Percentiles rank a stretch among this genome's conserved stretches.
Conservation (phyloP, 2,888 invertebrate genomes). For the Archips crataeganus region DNA sequence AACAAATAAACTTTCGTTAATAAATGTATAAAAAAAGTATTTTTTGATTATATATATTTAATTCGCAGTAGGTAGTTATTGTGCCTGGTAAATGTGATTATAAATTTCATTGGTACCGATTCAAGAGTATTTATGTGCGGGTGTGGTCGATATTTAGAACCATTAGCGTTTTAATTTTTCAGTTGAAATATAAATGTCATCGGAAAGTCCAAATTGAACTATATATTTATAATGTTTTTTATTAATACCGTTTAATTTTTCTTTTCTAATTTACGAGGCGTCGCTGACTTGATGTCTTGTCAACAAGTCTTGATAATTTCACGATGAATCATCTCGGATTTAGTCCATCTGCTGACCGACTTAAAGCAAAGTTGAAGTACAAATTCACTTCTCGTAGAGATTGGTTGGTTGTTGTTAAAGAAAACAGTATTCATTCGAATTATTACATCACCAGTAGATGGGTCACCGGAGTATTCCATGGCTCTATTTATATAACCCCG, state of each 20-base stretch:
- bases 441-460: conserved; percentile 63
- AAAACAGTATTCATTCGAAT: conserved; percentile 50
- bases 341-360: conserved; percentile 39
- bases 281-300: conserved; percentile 36
- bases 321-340: conserved; percentile 33
- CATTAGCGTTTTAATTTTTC: conserved; percentile 23
- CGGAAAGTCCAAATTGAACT: conserved; percentile 21
- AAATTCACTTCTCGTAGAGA: conserved; percentile 40
- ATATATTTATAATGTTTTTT: conserved; percentile 12
- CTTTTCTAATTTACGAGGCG: conserved; percentile 26
- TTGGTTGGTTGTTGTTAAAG: conserved; percentile 53
- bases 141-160: conserved; percentile 8
- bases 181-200: conserved; percentile 22
- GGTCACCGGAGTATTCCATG: conserved; percentile 59
- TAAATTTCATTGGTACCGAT: not conserved
- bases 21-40: too few species aligned
- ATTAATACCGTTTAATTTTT: conserved; percentile 6
- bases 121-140: not conserved
- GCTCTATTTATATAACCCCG: conserved; percentile 59
- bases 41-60: not conserved
- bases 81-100: not conserved
- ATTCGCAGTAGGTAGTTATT: not conserved
- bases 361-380: conserved; percentile 38
- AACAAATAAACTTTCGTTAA: conserved; percentile 57
- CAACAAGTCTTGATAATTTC: conserved; percentile 28